A percentile compares a stretch with the other conserved stretches of the same genome.
These are phyloP conservation scores for Triplophysa bombifrons DNA, from an alignment of 2,797 vertebrate species.

Conservation along the genomic window DNA sequence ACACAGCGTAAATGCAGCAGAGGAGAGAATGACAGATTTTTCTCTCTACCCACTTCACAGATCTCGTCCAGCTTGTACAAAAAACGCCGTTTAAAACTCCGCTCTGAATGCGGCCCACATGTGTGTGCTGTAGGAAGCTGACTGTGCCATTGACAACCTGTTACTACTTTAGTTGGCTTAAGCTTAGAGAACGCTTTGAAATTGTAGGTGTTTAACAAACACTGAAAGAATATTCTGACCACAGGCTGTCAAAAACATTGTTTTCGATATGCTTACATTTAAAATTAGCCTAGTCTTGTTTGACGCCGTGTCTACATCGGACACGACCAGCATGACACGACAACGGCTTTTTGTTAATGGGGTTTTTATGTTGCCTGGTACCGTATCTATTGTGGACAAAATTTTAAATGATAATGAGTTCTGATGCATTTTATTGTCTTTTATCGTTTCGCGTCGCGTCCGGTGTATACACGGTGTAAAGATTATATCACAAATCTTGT, in stretches of 20 bases:
- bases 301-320: no score
- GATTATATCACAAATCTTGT: background rate
- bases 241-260: background rate
- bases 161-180: constrained; percentile 8
- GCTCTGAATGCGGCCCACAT: constrained; percentile 12
- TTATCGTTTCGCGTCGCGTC: no score
- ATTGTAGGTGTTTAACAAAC: background rate
- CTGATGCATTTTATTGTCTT: no score
- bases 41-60: constrained; percentile 45
- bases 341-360: no score
- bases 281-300: background rate
- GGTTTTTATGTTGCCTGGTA: no score
- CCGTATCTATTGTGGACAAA: no score
- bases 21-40: constrained; percentile 44
- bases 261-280: no score
- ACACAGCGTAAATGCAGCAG: constrained; percentile 20
- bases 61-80: constrained; percentile 42
- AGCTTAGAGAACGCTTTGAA: background rate
- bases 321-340: no score
- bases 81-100: constrained; percentile 29
- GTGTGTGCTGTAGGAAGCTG: background rate
- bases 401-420: no score
- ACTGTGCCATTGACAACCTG: constrained; percentile 14
- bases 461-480: no score
- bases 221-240: background rate